Evolutionary conservation across 2,888 invertebrate genomes (phyloP).

Genomic region (Magallana nippona): DNA sequence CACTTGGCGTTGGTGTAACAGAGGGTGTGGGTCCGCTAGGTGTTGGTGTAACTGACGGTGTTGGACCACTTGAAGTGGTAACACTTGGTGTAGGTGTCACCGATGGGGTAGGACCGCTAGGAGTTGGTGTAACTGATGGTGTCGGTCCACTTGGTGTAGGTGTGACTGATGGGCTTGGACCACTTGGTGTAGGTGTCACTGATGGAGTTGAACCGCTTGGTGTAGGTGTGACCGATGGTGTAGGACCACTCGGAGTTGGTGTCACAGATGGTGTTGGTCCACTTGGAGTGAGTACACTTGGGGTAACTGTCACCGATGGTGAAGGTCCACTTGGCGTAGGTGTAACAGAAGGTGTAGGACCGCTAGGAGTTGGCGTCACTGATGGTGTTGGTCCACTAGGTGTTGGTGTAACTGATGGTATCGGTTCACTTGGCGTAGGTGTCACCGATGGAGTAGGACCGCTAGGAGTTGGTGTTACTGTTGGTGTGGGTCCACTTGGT

Average conservation of each 20-base stretch:
- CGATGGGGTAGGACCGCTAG: not conserved
- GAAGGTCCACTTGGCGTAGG: not conserved
- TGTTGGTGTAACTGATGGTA: not conserved
- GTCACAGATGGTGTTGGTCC: not conserved
- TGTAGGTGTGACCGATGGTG: conserved; percentile 14
- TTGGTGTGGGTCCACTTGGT: not conserved
- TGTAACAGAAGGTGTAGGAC: not conserved
- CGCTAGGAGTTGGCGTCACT: not conserved
- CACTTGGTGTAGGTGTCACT: not conserved
- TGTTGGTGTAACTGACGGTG: not conserved
- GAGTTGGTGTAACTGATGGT: not conserved
- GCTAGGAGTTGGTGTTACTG: not conserved
- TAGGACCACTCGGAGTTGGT: not conserved
- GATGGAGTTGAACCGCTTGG: not conserved
- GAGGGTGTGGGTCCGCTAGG: not conserved
- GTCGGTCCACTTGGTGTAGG: not conserved
- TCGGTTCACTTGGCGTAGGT: not conserved
- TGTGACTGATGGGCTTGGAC: not conserved
- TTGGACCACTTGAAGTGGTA: too few species aligned
- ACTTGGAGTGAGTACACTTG: not conserved
- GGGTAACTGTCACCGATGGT: too few species aligned
- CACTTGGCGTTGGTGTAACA: not conserved
- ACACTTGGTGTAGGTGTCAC: not conserved
- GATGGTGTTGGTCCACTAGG: not conserved
- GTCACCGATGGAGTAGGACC: too few species aligned